These are phyloP conservation scores for Sericinus montela DNA, from an alignment of 2,888 invertebrate species.

Conservation along the genomic window DNA sequence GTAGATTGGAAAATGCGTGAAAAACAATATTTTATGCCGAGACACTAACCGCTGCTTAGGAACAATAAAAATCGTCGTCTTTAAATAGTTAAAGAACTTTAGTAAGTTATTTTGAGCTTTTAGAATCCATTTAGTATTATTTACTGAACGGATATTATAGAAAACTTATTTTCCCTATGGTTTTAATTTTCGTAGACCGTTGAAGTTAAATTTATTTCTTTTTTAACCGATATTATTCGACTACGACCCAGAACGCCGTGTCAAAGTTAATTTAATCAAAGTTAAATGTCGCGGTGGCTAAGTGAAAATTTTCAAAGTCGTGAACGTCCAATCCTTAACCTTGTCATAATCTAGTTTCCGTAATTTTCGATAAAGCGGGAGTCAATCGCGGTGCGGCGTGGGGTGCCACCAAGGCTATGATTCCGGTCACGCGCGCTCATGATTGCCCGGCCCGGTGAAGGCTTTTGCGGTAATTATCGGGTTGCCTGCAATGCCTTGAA, in stretches of 20 bases:
- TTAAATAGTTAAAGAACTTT: too few species aligned
- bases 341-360: slow-evolving; percentile 7
- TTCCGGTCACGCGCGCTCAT: slow-evolving; percentile 16
- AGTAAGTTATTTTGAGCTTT: too few species aligned
- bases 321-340: neutral
- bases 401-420: slow-evolving; percentile 3
- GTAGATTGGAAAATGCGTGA: too few species aligned
- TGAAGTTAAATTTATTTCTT: too few species aligned
- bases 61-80: too few species aligned
- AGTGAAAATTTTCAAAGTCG: neutral
- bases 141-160: too few species aligned
- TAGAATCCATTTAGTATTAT: too few species aligned
- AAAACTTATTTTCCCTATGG: too few species aligned
- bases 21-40: too few species aligned
- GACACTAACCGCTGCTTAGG: too few species aligned
- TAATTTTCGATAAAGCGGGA: slow-evolving; percentile 3
- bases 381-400: neutral
- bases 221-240: too few species aligned
- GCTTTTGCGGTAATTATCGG: slow-evolving; percentile 12
- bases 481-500: slow-evolving; percentile 7
- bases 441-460: slow-evolving; percentile 13
- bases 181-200: neutral
- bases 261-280: neutral
- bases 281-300: neutral
- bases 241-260: too few species aligned